A percentile compares a stretch with the other conserved stretches of the same genome.
phyloP scores from a whole-genome alignment of 2,113 vertebrate genomes.

The Halcyon senegalensis region DNA sequence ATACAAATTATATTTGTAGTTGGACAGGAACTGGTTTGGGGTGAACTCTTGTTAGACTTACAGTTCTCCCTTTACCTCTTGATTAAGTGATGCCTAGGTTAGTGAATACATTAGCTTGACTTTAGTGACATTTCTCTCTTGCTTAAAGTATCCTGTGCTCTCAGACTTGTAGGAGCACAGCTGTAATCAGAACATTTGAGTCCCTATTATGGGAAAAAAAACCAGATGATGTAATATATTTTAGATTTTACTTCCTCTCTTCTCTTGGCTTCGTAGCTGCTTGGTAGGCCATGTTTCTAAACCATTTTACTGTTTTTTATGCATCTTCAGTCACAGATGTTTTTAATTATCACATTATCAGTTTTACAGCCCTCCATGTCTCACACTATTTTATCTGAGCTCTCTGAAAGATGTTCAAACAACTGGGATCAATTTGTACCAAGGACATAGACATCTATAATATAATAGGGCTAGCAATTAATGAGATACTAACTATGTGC shows the following conservation, averaged over 20 bases:
- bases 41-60: background rate
- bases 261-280: background rate
- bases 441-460: background rate
- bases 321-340: conserved; percentile 19
- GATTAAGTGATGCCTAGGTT: background rate
- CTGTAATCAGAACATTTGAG: background rate
- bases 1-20: background rate
- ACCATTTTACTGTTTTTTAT: conserved; percentile 7
- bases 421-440: background rate
- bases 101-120: background rate
- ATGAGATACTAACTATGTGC: background rate
- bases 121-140: background rate
- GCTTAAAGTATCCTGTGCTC: background rate
- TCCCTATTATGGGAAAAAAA: background rate
- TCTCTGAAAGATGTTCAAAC: background rate
- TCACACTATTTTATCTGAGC: background rate
- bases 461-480: background rate
- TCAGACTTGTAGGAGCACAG: background rate
- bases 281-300: background rate
- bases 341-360: background rate
- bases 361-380: conserved; percentile 25
- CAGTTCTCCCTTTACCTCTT: background rate
- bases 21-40: background rate
- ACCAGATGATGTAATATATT: background rate
- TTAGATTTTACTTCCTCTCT: background rate